A percentile compares a stretch with the other conserved stretches of the same genome.
Evolutionary conservation across 2,113 vertebrate genomes (phyloP).

Genomic region (Labrus mixtus): DNA sequence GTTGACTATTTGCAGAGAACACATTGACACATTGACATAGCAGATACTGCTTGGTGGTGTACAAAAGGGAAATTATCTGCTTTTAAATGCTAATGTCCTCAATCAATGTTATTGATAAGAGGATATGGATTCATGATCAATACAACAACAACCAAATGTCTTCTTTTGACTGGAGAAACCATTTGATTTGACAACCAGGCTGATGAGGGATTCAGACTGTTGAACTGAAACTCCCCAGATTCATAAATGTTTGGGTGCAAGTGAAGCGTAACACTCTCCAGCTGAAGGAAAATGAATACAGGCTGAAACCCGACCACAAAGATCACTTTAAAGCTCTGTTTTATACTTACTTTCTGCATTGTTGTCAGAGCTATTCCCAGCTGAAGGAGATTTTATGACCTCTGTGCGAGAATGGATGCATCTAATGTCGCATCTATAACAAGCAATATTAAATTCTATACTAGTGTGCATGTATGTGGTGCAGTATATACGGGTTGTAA

Average conservation of each 20-base stretch:
- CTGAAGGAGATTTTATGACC: constrained; percentile 67
- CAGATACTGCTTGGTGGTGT: constrained; percentile 6
- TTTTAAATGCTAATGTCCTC: constrained; percentile 41
- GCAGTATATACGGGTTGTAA: constrained; percentile 15
- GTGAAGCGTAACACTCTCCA: constrained; percentile 52
- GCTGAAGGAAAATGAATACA: constrained; percentile 48
- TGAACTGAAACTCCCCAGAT: not conserved
- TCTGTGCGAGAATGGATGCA: constrained; percentile 34
- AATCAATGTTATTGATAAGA: constrained; percentile 45
- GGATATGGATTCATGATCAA: constrained; percentile 40
- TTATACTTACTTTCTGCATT: constrained; percentile 17
- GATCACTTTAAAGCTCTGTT: constrained; percentile 34
- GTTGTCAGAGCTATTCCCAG: constrained; percentile 35
- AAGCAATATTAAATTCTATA: constrained; percentile 49
- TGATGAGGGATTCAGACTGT: constrained; percentile 15
- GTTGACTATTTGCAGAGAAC: not conserved
- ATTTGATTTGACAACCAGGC: constrained; percentile 20
- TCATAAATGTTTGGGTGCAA: constrained; percentile 42
- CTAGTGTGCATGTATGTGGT: constrained; percentile 28
- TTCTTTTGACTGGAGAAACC: constrained; percentile 15
- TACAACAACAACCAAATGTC: constrained; percentile 28
- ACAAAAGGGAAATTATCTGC: constrained; percentile 32
- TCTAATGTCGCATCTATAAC: constrained; percentile 16
- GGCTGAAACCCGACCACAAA: constrained; percentile 1
- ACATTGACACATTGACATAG: not conserved